Base-by-base conservation (phyloP, 2,888 invertebrate genomes). In the Eupithecia tripunctaria region DNA sequence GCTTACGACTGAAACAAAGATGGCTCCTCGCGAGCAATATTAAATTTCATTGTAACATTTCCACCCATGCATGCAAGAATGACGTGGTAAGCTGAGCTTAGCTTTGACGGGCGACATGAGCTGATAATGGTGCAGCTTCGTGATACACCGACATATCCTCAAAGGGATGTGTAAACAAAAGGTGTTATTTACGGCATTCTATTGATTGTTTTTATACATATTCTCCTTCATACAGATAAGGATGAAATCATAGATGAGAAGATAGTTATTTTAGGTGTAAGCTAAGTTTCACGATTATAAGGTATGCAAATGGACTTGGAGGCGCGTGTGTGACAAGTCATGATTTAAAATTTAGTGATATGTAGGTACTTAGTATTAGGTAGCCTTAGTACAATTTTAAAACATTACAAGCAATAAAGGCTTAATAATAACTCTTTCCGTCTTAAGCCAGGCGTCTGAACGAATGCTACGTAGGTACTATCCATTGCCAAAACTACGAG, bases 61-160 rank as follows among this genome's bases (percentile, higher is more conserved):
- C 80, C 79, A 79, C 74, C 76, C 78, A 75, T 73, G 68, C 68
- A 51, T 29, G 80, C 80, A 71, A 63, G 62, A 74, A 71, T 78
- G 84, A 81, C 79, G 76, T 74, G 74, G 69, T 82, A 80, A 85
- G 82, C 82, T 47, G 47, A 43, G 76, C 68, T 77, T 73, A 68
- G n/a, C 47, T 64, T 65, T 36, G 70, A 59, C 59, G 51, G 68
- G 70, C 56, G 68, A 63, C 66, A 67, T 5, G 62, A 56, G 63
- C 59, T 56, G 72, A 71, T 67, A 68, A 72, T 68, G 60, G 41
- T 67, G 70, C 70, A 72, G 72, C 51, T 70, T 51, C 41, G 27
- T 38, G 47, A 32, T 70, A 63, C 27, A 38, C 21, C 15, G 15
- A 60, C 18, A 60, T 29, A 60, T 29, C 29, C 29, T 18, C 60